Evolutionary conservation across 2,113 vertebrate species (phyloP).

Genomic region (Gadus chalcogrammus): DNA sequence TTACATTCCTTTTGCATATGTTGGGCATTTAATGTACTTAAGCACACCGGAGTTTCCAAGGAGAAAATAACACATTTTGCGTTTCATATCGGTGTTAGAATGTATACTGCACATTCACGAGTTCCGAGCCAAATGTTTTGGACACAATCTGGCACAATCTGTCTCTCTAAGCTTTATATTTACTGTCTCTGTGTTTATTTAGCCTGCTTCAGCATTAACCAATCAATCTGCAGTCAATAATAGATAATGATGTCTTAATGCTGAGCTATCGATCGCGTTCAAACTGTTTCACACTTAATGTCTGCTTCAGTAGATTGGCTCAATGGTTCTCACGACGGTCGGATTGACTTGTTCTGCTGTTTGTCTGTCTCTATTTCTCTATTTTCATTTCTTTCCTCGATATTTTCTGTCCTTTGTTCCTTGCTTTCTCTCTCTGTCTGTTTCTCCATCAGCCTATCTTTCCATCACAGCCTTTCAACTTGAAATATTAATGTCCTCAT

Average conservation of each 20-base stretch:
- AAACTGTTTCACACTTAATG: conserved; percentile 15
- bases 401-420: background rate
- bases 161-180: conserved; percentile 12
- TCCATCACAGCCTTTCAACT: background rate
- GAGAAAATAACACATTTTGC: no score
- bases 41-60: no score
- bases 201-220: conserved; percentile 26
- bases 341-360: background rate
- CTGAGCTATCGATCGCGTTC: conserved; percentile 39
- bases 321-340: background rate
- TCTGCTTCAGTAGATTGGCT: conserved; percentile 44
- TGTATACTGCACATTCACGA: no score
- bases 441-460: no score
- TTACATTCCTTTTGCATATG: no score
- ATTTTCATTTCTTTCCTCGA: background rate
- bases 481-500: background rate
- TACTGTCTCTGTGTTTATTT: conserved; percentile 4
- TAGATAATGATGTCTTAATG: conserved; percentile 56
- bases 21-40: no score
- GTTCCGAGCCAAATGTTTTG: conserved; percentile 17
- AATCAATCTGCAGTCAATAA: conserved; percentile 51
- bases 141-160: conserved; percentile 15
- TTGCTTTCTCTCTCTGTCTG: background rate
- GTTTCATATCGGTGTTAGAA: no score
- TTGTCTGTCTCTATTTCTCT: background rate